Conservation (phyloP, 2,797 vertebrate species). For the Enteromius treurensis region DNA sequence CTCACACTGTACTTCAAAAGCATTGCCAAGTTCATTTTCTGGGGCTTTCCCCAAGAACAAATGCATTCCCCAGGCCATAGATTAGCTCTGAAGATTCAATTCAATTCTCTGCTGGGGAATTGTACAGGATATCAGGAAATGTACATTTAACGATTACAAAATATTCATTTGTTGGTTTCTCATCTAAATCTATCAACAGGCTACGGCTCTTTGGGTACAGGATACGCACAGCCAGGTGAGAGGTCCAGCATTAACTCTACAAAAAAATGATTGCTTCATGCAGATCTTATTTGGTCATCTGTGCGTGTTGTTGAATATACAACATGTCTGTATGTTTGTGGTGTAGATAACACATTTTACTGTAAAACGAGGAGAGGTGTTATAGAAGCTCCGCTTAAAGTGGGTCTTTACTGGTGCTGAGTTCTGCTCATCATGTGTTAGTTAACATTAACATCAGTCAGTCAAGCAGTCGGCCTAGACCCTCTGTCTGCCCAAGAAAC, state of each 20-base stretch:
- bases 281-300: background rate
- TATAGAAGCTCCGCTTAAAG: background rate
- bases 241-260: background rate
- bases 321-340: background rate
- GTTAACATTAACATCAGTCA: background rate
- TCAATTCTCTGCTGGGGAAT: background rate
- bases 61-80: background rate
- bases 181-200: slow-evolving; percentile 45
- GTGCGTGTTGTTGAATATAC: background rate
- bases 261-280: background rate
- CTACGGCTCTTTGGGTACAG: slow-evolving; percentile 54
- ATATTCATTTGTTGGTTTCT: background rate
- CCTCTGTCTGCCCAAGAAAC: background rate
- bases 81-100: background rate
- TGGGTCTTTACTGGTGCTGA: background rate
- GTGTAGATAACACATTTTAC: background rate
- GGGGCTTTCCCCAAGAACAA: background rate
- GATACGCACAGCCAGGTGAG: slow-evolving; percentile 55
- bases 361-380: background rate
- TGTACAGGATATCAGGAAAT: background rate
- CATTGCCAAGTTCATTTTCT: background rate
- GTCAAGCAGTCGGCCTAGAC: background rate
- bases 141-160: background rate
- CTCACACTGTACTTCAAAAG: background rate
- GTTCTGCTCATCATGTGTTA: background rate